Conservation (phyloP, 2,888 invertebrate genomes). For the Lingula anatina region DNA sequence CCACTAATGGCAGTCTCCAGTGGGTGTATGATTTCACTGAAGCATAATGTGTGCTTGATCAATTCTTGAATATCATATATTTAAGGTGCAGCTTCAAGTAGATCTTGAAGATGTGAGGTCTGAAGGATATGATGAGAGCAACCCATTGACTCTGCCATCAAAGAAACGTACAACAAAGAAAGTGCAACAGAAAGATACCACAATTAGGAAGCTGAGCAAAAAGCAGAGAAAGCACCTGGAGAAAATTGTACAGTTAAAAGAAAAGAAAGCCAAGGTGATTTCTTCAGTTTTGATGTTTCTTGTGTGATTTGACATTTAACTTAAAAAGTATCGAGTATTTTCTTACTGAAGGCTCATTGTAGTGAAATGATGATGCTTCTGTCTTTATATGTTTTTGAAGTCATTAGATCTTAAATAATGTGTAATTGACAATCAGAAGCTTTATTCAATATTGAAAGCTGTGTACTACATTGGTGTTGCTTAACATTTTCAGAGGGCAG, state of each 20-base stretch:
- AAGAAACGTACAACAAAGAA: slow-evolving; percentile 69
- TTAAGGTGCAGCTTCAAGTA: slow-evolving; percentile 28
- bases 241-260: slow-evolving; percentile 80
- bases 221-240: slow-evolving; percentile 81
- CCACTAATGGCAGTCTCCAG: too few relatives aligned
- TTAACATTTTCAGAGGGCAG: slow-evolving; percentile 63
- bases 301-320: too few relatives aligned
- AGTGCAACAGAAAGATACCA: slow-evolving; percentile 16
- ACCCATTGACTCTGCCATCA: slow-evolving; percentile 76
- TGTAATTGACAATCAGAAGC: too few relatives aligned
- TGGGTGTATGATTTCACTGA: too few relatives aligned
- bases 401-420: too few relatives aligned
- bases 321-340: too few relatives aligned
- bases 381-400: too few relatives aligned
- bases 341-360: background rate
- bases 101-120: slow-evolving; percentile 17
- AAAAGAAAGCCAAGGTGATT: slow-evolving; percentile 71
- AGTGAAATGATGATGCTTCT: too few relatives aligned
- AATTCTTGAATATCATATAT: slow-evolving; percentile 4
- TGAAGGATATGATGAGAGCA: slow-evolving; percentile 63
- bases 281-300: too few relatives aligned
- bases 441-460: too few relatives aligned
- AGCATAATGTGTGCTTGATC: too few relatives aligned
- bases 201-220: slow-evolving; percentile 73
- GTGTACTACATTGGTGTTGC: too few relatives aligned